A percentile compares a stretch with the other conserved stretches of the same genome.
phyloP scores from a whole-genome alignment of 2,888 invertebrate species.

The Vannuccia rotundouncinata region DNA sequence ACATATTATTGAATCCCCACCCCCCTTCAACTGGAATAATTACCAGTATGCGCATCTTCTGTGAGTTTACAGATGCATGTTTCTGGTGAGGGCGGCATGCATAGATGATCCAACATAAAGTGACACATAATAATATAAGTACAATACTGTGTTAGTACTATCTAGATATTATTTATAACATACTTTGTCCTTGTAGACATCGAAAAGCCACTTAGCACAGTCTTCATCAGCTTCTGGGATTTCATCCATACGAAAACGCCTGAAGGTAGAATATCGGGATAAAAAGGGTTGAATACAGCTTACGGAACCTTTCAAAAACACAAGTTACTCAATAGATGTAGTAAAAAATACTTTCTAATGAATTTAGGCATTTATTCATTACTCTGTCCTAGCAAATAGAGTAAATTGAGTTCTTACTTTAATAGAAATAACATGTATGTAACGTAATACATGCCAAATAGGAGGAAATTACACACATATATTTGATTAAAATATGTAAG shows the following conservation, averaged over 20 bases:
- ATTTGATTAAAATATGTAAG: too few species aligned
- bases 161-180: neutral
- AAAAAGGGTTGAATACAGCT: neutral
- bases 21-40: too few species aligned
- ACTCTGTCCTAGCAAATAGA: neutral
- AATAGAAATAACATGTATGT: too few species aligned
- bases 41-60: too few species aligned
- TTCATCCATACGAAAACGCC: slow-evolving; percentile 71
- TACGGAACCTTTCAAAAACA: neutral
- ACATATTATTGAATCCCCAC: too few species aligned
- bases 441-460: too few species aligned
- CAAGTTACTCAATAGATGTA: neutral
- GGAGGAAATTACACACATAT: too few species aligned
- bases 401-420: slow-evolving; percentile 2
- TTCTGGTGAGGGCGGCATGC: too few species aligned
- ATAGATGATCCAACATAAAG: too few species aligned
- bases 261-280: slow-evolving; percentile 44
- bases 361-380: slow-evolving; percentile 47
- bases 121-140: too few species aligned
- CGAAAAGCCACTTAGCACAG: slow-evolving; percentile 73
- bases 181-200: slow-evolving; percentile 66
- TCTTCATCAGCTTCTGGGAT: slow-evolving; percentile 71
- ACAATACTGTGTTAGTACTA: too few species aligned
- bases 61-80: too few species aligned
- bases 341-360: slow-evolving; percentile 2